Base-by-base conservation (phyloP, 2,888 invertebrate genomes). In the Mayetiola destructor region DNA sequence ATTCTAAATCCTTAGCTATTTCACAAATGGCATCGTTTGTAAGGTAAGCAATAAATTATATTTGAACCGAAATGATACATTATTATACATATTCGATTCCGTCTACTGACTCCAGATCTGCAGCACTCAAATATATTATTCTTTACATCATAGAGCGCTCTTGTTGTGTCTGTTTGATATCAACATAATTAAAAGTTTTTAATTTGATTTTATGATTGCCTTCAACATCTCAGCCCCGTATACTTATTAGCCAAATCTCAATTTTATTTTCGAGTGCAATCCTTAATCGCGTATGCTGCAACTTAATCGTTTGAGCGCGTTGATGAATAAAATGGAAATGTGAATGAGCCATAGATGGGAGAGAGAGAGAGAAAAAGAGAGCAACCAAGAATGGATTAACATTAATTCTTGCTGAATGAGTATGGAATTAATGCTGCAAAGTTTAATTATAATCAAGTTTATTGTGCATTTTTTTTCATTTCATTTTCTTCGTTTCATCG, bases 121-220 rank as follows among this genome's bases (percentile, higher is more conserved):
- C 40, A 40, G 23, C 21, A 20, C 3, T 20, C n/a, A n/a, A 23
- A 21, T 40, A 21, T 14, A n/a, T 40, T 32, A 32, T 10, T 32
- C 10, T 32, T 32, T 10, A 12, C 32, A 32, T 32, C 8, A 6
- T 6, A 32, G 32, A 12, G 32, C 37, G 14, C 14, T 14, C 14
- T 37, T 16, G 37, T 37, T 23, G 23, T 48, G 27, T 48, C 27
- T 48, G 6, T 32, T 32, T 48, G n/a, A 48, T n/a, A n/a, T n/a
- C n/a, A n/a, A 48, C 27, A 48, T 48, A 48, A 48, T 48, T 48
- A 48, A 48, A 48, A 48, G 27, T 48, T 48, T 48, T 48, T 27
- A 48, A 48, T 48, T 48, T 48, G 48, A 48, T 48, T 48, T 48
- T 27, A 48, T 48, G 27, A 48, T 48, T 48, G 48, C 27, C 16